Conservation (phyloP, 2,113 vertebrate genomes). For the Hypocryptadius cinnamomeus region DNA sequence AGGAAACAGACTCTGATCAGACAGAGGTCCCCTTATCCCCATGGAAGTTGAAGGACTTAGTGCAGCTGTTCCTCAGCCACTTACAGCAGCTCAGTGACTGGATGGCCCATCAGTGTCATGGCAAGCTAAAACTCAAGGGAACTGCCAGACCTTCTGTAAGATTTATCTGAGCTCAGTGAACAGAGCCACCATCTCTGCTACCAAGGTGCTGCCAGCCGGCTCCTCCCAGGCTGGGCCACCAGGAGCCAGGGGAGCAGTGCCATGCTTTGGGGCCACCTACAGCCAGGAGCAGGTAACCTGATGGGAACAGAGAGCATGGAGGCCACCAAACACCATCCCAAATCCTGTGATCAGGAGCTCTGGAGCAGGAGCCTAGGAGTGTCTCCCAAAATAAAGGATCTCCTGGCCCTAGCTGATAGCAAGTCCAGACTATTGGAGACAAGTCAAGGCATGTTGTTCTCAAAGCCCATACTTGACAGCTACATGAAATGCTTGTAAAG, state of each 20-base stretch:
- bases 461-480: neutral
- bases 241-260: neutral
- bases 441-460: neutral
- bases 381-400: neutral
- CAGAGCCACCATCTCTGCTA: rapidly evolving
- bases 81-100: neutral
- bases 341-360: neutral
- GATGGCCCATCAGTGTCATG: neutral
- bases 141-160: neutral
- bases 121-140: neutral
- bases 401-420: neutral
- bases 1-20: neutral
- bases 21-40: neutral
- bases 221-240: neutral
- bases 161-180: neutral
- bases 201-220: neutral
- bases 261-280: neutral
- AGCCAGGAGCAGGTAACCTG: neutral
- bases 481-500: neutral
- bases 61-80: neutral
- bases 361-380: neutral
- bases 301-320: neutral
- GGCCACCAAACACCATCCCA: neutral
- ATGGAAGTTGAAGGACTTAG: rapidly evolving
- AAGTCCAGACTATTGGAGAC: neutral